A percentile compares a stretch with the other conserved stretches of the same genome.
phyloP scores from a whole-genome alignment of 2,113 vertebrate species.

The Amblyopsis rosae region DNA sequence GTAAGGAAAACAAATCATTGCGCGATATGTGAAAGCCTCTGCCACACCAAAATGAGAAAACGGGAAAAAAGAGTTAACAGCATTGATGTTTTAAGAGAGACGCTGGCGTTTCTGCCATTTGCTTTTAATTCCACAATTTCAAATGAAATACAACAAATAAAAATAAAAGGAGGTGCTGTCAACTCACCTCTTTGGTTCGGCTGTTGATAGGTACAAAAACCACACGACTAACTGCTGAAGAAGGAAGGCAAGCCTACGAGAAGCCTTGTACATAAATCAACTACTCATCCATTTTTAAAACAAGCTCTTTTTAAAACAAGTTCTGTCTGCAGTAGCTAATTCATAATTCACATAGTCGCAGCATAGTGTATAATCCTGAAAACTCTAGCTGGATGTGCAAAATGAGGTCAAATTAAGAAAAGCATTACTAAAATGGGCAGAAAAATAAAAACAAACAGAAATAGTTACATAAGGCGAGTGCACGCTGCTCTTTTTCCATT shows the following conservation, averaged over 20 bases:
- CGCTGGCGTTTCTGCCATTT: constrained; percentile 38
- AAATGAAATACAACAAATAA: constrained; percentile 7
- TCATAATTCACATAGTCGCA: constrained; percentile 20
- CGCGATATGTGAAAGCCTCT: constrained; percentile 56
- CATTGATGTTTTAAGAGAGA: constrained; percentile 50
- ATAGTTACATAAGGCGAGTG: constrained; percentile 69
- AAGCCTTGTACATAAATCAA: constrained; percentile 44
- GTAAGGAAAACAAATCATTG: constrained; percentile 16
- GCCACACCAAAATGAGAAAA: constrained; percentile 43
- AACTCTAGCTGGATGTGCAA: constrained; percentile 15
- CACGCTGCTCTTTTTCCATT: constrained; percentile 52
- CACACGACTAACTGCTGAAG: constrained; percentile 13
- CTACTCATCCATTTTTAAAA: constrained; percentile 53
- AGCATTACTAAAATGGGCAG: background rate
- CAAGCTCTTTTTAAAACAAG: constrained; percentile 14
- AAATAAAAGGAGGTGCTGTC: constrained; percentile 51
- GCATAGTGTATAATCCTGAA: constrained; percentile 23
- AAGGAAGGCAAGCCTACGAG: constrained; percentile 31
- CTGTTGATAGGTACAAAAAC: constrained; percentile 58
- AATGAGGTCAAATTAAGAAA: constrained; percentile 19
- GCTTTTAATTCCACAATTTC: constrained; percentile 38
- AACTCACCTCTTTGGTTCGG: constrained; percentile 70
- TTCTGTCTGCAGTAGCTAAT: constrained; percentile 30
- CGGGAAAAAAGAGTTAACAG: constrained; percentile 46
- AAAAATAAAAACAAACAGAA: background rate